Evolutionary conservation across 2,888 invertebrate species (phyloP).

Genomic region (Rhingia rostrata): DNA sequence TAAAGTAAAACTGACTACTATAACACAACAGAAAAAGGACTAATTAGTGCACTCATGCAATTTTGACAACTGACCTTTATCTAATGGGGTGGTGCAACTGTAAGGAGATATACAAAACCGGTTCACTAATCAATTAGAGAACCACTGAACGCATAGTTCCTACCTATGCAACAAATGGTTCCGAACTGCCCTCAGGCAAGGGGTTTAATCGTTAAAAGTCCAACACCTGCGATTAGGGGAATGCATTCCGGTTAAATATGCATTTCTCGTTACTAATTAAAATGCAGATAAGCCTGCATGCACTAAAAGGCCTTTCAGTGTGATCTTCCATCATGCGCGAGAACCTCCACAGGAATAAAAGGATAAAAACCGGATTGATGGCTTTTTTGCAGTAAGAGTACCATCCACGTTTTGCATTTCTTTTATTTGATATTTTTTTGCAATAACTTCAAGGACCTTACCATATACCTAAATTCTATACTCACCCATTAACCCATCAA

Average conservation of each 20-base stretch:
- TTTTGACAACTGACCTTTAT: conserved; percentile 13
- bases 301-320: conserved; percentile 7
- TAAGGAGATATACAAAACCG: conserved; percentile 7
- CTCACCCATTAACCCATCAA: conserved; percentile 32
- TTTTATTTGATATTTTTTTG: conserved; percentile 58
- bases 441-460: conserved; percentile 60
- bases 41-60: neutral
- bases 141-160: neutral
- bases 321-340: neutral
- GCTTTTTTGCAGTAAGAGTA: conserved; percentile 19
- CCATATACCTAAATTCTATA: conserved; percentile 14
- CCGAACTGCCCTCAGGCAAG: neutral
- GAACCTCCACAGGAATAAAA: neutral
- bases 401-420: conserved; percentile 27
- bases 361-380: conserved; percentile 21
- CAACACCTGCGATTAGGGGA: conserved; percentile 16
- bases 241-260: neutral
- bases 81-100: neutral
- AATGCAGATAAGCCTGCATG: neutral
- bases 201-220: neutral
- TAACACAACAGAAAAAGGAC: neutral
- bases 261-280: conserved; percentile 16
- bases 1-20: neutral
- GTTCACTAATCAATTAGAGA: conserved; percentile 35
- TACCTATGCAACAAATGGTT: conserved; percentile 39